phyloP scores from a whole-genome alignment of 2,888 invertebrate species.

The Trissonchulus sp. region DNA sequence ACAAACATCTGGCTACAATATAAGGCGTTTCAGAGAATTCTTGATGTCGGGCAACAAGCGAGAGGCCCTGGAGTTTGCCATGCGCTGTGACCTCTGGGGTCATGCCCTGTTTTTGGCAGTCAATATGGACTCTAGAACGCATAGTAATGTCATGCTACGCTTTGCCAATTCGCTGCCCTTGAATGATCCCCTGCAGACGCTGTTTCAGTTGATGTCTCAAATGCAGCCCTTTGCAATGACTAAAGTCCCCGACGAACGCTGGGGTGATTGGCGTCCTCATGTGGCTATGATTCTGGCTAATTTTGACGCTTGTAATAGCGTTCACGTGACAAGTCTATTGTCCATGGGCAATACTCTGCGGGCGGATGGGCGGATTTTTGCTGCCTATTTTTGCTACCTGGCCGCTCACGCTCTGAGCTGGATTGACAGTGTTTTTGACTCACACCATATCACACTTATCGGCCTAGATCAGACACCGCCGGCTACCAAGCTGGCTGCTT shows the following conservation, averaged over 20 bases:
- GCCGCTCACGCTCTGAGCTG: conserved; percentile 63
- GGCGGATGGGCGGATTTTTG: conserved; percentile 70
- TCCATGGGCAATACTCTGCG: conserved; percentile 43
- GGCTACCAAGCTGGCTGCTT: no score
- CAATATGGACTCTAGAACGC: conserved; percentile 74
- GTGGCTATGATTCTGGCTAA: conserved; percentile 83
- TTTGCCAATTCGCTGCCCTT: conserved; percentile 75
- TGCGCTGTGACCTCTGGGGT: conserved; percentile 80
- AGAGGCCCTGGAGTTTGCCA: conserved; percentile 71
- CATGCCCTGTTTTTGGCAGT: conserved; percentile 84
- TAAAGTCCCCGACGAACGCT: conserved; percentile 54
- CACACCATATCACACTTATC: neutral
- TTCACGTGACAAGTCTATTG: neutral
- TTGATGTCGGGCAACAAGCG: conserved; percentile 34
- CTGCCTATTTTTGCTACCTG: conserved; percentile 92
- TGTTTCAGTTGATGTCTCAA: conserved; percentile 83
- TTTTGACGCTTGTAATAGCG: conserved; percentile 57
- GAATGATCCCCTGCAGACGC: conserved; percentile 81
- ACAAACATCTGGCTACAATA: neutral
- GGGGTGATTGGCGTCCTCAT: conserved; percentile 87
- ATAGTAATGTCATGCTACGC: conserved; percentile 75
- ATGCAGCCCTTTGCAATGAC: conserved; percentile 71
- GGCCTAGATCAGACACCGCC: neutral
- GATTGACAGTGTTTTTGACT: conserved; percentile 49
- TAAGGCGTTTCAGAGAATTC: neutral